Evolutionary conservation across 2,888 invertebrate species (phyloP).

Genomic region (Philopedon plagiatum): DNA sequence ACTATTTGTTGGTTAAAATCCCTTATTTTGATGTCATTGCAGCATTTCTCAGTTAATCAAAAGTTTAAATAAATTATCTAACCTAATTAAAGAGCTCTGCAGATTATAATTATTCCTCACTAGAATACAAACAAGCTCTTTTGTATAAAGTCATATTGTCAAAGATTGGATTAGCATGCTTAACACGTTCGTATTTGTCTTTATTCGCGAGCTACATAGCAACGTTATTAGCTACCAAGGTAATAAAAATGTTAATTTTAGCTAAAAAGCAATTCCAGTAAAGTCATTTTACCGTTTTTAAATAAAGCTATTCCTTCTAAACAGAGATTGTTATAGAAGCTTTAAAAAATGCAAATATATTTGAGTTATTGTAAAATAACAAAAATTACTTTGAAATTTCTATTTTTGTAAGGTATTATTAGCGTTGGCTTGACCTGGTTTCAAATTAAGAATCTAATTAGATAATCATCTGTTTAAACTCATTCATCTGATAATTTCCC

Average conservation of each 20-base stretch:
- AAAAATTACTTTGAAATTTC: too few species aligned
- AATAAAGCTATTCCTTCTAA: not conserved
- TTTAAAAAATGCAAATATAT: too few species aligned
- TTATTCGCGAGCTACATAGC: constrained; percentile 1
- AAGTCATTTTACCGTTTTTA: not conserved
- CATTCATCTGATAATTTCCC: too few species aligned
- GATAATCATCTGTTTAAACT: too few species aligned
- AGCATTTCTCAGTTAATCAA: not conserved
- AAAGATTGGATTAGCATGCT: constrained; percentile 14
- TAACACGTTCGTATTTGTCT: constrained; percentile 11
- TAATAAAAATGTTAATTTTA: constrained; percentile 9
- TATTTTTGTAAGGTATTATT: too few species aligned
- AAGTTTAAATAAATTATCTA: not conserved
- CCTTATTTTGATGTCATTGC: not conserved
- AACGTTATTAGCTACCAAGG: constrained; percentile 6
- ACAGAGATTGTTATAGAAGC: too few species aligned
- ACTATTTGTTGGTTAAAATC: too few species aligned
- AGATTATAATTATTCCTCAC: not conserved
- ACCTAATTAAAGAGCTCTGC: not conserved
- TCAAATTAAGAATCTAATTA: too few species aligned
- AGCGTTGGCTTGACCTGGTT: too few species aligned
- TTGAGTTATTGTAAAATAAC: too few species aligned
- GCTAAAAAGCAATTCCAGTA: not conserved
- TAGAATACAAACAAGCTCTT: constrained; percentile 11
- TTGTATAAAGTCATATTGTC: constrained; percentile 19